Evolutionary conservation across 1,140 invertebrate species (phyloP), one percentile per base, ranked within the genome.

Genomic region (Calycopis cecrops): DNA sequence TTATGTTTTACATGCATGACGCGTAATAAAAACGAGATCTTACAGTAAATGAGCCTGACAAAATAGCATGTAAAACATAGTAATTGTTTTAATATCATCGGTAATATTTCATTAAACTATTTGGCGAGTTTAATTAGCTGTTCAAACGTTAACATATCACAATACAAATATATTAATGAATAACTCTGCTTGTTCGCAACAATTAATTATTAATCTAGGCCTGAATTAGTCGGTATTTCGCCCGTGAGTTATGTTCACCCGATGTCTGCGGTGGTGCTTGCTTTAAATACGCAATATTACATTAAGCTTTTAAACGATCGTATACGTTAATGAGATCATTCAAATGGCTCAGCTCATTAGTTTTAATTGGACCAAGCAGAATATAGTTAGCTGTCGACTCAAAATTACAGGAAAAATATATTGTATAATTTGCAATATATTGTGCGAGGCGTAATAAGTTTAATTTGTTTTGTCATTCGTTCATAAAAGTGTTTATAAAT

Each of bases 281-380:
- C 35, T 53, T 57, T 37, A 42, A 52, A 48, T 17, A 10, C 50
- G 7, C 37, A 33, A 52, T 35, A 38, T 55, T 57, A 11, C 38
- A 60, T 52, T 60, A 57, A 14, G 52, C 37, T 38, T 47, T 56
- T 63, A 58, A 53, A 62, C 50, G 14, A 56, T 57, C 10, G 55
- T 52, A 33, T 38, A 40, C 37, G 40, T 40, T 42, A 52, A 52
- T 37, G 50, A 52, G 47, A 28, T 3, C 28, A 42, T 35, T 37
- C 38, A 37, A 52, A 40, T 40, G 50, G 38, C 35, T 40, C 35
- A 52, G 50, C 35, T 52, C 38, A 52, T 52, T 52, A 52, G 38
- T 21, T 52, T 21, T 35, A 21, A 17, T 38, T 48, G 47, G 18
- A 12, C 28, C 47, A 33, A 21, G 47, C 18, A 48, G 12, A 12